Evolutionary conservation across 2,888 invertebrate genomes (phyloP).

Genomic region (Choristoneura rosaceana): DNA sequence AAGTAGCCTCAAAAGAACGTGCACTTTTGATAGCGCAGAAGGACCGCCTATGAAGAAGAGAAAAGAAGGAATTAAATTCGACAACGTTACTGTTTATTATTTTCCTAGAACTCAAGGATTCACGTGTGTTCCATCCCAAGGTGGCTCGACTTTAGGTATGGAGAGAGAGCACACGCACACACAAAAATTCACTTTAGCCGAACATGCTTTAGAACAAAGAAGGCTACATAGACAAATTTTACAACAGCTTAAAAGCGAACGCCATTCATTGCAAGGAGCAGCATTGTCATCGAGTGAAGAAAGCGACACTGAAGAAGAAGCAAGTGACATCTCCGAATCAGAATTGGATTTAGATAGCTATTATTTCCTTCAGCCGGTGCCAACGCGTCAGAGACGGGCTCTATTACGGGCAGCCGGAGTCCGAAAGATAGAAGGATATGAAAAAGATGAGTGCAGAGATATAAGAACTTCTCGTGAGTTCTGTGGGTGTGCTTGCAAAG

Average conservation of each 20-base stretch:
- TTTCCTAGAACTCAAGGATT: slow-evolving; percentile 97
- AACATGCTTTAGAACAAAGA: slow-evolving; percentile 95
- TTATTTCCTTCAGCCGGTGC: slow-evolving; percentile 96
- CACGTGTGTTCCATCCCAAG: slow-evolving; percentile 95
- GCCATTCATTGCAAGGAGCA: slow-evolving; percentile 83
- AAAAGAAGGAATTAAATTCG: slow-evolving; percentile 94
- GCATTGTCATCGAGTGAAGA: slow-evolving; percentile 92
- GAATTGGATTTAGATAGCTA: slow-evolving; percentile 95
- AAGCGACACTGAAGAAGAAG: slow-evolving; percentile 93
- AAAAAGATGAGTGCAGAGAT: slow-evolving; percentile 97
- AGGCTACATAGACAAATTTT: slow-evolving; percentile 93
- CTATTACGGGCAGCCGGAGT: slow-evolving; percentile 96
- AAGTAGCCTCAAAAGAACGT: slow-evolving; percentile 90
- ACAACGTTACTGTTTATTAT: slow-evolving; percentile 97
- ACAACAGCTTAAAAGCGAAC: slow-evolving; percentile 89
- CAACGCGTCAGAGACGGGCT: slow-evolving; percentile 95
- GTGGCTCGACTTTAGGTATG: slow-evolving; percentile 97
- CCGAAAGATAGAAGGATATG: slow-evolving; percentile 95
- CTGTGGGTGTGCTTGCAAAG: slow-evolving; percentile 97
- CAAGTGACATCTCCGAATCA: slow-evolving; percentile 92
- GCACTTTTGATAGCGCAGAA: slow-evolving; percentile 69
- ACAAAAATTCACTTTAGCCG: slow-evolving; percentile 92
- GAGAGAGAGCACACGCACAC: slow-evolving; percentile 88
- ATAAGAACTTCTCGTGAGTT: slow-evolving; percentile 96
- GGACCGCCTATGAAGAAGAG: slow-evolving; percentile 86